Percentiles rank a stretch among this genome's conserved stretches.
Conservation (phyloP, 1,140 invertebrate genomes). For the Paramacrobiotus metropolitanus region DNA sequence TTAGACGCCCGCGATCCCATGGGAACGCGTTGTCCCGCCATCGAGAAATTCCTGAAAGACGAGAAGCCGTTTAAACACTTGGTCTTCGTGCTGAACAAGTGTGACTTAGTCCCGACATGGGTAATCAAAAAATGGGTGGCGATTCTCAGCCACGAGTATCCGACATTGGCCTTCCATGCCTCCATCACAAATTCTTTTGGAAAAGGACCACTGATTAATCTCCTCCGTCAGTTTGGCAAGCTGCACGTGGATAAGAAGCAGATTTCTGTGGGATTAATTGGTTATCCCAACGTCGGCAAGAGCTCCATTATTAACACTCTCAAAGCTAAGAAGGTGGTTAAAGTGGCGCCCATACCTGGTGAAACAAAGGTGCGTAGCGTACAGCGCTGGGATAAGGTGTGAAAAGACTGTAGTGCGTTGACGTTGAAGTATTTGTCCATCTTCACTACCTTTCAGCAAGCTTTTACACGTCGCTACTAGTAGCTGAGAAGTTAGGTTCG, state of each 20-base stretch:
- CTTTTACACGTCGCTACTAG: no score
- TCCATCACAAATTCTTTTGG: constrained; percentile 94
- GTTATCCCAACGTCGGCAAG: constrained; percentile 97
- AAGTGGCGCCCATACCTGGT: constrained; percentile 92
- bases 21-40: constrained; percentile 74
- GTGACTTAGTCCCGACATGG: constrained; percentile 79
- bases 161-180: constrained; percentile 92
- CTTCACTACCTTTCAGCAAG: no score
- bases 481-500: no score
- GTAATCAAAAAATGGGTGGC: constrained; percentile 87
- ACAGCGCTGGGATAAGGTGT: no score
- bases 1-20: constrained; percentile 81
- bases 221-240: constrained; percentile 87
- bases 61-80: constrained; percentile 85
- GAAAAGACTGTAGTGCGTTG: no score
- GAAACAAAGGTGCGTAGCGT: constrained; percentile 90
- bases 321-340: constrained; percentile 80
- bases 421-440: no score
- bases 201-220: constrained; percentile 86
- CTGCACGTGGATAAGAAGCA: constrained; percentile 85
- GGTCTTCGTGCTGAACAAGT: constrained; percentile 83
- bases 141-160: constrained; percentile 73
- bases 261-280: constrained; percentile 95
- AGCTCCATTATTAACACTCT: constrained; percentile 94
- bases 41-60: constrained; percentile 65